Evolutionary conservation across 2,797 vertebrate genomes (phyloP).

Genomic region (Rhinoraja longicauda): DNA sequence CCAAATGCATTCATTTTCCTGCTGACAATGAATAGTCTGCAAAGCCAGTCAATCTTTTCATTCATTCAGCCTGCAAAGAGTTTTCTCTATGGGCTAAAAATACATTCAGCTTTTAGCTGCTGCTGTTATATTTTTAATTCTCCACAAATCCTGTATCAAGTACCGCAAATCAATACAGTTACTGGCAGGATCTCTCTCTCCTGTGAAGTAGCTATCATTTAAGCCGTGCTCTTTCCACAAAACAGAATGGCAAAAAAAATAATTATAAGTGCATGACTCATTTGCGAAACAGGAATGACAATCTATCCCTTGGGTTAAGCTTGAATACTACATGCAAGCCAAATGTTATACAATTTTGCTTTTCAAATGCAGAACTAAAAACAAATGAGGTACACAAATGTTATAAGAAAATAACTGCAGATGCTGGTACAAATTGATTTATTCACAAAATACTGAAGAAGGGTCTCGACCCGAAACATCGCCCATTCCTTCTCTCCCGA

Average conservation of each 20-base stretch:
- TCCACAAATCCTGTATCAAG: slow-evolving; percentile 35
- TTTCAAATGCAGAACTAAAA: background rate
- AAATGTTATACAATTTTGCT: slow-evolving; percentile 24
- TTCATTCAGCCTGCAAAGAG: slow-evolving; percentile 33
- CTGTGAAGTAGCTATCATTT: slow-evolving; percentile 20
- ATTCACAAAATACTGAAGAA: too few species aligned
- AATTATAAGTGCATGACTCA: slow-evolving; percentile 27
- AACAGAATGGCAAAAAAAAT: slow-evolving; percentile 8
- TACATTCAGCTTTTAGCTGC: slow-evolving; percentile 35
- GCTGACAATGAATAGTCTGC: background rate
- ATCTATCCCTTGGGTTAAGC: slow-evolving; percentile 2
- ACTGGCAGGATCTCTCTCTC: slow-evolving; percentile 9
- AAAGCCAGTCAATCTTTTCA: slow-evolving; percentile 10
- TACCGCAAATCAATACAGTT: slow-evolving; percentile 28
- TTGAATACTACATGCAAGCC: background rate
- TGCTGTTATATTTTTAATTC: slow-evolving; percentile 35
- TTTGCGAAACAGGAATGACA: slow-evolving; percentile 2
- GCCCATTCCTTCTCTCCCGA: too few species aligned
- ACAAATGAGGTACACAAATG: background rate
- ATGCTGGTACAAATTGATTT: too few species aligned
- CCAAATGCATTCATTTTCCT: slow-evolving; percentile 16
- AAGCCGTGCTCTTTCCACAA: slow-evolving; percentile 2
- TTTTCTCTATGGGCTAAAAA: background rate
- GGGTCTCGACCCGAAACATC: too few species aligned
- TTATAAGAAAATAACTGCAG: too few species aligned